phyloP scores from a whole-genome alignment of 35 echinoderm and acorn worm species.

The Lytechinus variegatus region DNA sequence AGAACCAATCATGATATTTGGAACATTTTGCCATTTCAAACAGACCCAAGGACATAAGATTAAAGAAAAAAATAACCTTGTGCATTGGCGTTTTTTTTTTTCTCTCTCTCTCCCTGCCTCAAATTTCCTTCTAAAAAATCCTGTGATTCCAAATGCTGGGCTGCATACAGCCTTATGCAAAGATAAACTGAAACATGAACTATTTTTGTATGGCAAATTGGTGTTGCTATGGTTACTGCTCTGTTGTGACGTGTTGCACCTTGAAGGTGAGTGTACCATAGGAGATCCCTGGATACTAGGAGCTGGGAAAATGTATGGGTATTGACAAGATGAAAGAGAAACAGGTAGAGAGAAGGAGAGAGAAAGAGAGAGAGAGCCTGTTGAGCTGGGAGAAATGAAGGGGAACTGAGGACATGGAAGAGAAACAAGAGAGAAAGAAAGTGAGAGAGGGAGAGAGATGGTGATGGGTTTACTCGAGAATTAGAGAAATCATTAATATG shows the following conservation, averaged over 20 bases:
- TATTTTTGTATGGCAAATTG: constrained; percentile 50
- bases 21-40: neutral
- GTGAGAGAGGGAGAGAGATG: neutral
- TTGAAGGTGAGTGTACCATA: constrained; percentile 49
- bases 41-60: neutral
- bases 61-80: neutral
- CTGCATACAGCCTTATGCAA: constrained; percentile 42
- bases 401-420: neutral
- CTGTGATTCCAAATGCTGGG: neutral
- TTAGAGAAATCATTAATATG: too few species aligned
- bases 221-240: constrained; percentile 38
- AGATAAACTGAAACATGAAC: constrained; percentile 54
- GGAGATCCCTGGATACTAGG: constrained; percentile 33
- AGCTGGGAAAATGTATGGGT: neutral
- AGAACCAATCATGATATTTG: neutral
- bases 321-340: neutral
- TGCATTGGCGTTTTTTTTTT: neutral
- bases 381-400: neutral
- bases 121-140: neutral
- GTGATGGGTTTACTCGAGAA: neutral
- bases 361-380: neutral
- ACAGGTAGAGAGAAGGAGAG: neutral
- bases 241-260: constrained; percentile 48
- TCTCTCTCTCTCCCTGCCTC: neutral
- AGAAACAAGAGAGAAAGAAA: neutral